Base-by-base conservation (phyloP, 2,888 invertebrate genomes). In the Harpalus rufipes region DNA sequence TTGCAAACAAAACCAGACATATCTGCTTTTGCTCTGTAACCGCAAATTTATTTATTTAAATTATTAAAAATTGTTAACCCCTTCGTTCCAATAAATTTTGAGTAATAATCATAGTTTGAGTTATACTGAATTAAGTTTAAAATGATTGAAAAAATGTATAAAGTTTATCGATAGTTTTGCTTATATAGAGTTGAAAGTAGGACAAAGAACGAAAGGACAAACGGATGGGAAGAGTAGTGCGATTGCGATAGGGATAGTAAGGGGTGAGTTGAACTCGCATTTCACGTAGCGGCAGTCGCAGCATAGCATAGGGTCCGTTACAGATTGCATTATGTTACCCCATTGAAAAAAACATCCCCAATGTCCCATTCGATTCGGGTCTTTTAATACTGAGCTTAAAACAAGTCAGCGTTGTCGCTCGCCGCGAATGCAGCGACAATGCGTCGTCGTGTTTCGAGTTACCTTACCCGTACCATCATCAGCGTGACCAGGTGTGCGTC, bases 311-410 rank as follows among this genome's bases (percentile, higher is more conserved):
- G 83, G 63, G 76, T 83, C 59, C 59, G 83, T 74, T 76, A 59
- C 83, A 83, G 61, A 83, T 83, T 83, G 83, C 61, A 61, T 83
- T 83, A 82, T 82, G 76, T 83, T 74, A 83, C 83, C 83, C 83
- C 74, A 83, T 74, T 83, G 83, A 83, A 83, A 83, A 21, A 72
- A 41, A 59, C 76, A 83, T 83, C 83, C 83, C 83, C 83, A 83
- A 83, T 83, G 83, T 74, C 25, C 83, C 74, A 83, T 83, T 76
- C 61, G 83, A 74, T 76, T 83, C 83, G 81, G 81, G 51, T 81
- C 63, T 83, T 83, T 83, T 76, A 44, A 41, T 44, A 76, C 76
- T 16, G 41, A 25, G 61, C 76, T 83, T 76, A 83, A 83, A 83
- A 83, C 83, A 83, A 74, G 83, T 83, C 83, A 41, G 39, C 41